Evolutionary conservation across 1,140 invertebrate genomes (phyloP).

Genomic region (Diuraphis noxia): DNA sequence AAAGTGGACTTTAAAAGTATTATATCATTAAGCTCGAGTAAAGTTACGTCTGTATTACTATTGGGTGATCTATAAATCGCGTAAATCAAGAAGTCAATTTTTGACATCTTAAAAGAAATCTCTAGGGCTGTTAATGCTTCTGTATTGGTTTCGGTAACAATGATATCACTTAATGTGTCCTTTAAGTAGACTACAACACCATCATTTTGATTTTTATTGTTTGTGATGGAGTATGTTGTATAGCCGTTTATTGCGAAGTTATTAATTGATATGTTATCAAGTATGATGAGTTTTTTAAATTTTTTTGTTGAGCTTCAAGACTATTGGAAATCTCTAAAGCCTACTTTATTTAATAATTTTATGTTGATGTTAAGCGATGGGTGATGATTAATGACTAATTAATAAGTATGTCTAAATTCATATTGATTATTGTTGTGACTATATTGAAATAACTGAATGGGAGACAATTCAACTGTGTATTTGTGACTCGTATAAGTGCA

Average conservation of each 20-base stretch:
- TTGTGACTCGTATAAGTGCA: no score
- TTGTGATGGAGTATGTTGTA: background rate
- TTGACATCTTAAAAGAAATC: background rate
- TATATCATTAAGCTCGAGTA: no score
- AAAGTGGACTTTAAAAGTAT: no score
- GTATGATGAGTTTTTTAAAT: background rate
- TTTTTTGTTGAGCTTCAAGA: background rate
- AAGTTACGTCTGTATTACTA: no score
- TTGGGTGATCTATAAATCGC: no score
- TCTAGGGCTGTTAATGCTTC: background rate
- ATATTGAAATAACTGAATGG: no score
- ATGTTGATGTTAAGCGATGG: no score
- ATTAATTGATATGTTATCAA: constrained; percentile 21
- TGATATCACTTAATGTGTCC: background rate
- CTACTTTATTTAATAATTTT: background rate
- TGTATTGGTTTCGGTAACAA: constrained; percentile 16
- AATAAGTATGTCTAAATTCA: no score
- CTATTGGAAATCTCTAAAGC: background rate
- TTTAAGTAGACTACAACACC: constrained; percentile 30
- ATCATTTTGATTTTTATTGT: constrained; percentile 32
- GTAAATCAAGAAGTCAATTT: no score
- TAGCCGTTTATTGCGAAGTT: constrained; percentile 4
- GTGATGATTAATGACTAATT: no score
- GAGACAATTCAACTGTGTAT: no score
- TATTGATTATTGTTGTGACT: no score